phyloP scores from a whole-genome alignment of 2,113 vertebrate species.

The Scalopus aquaticus region DNA sequence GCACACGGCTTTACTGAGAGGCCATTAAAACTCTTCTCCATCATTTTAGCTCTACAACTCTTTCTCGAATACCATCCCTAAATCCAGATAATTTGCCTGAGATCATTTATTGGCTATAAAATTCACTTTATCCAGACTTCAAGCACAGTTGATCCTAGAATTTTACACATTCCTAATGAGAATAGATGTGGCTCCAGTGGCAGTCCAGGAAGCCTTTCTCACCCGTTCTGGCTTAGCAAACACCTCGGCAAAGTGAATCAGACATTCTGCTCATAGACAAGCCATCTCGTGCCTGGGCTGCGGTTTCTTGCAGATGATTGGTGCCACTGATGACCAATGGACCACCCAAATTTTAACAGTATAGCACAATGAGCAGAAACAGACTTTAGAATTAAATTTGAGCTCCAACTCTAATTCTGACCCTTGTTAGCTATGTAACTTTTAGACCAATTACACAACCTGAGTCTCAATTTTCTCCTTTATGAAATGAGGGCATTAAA shows the following conservation, averaged over 20 bases:
- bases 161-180: neutral
- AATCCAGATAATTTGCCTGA: neutral
- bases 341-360: neutral
- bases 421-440: neutral
- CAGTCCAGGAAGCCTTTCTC: neutral
- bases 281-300: neutral
- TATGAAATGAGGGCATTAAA: neutral
- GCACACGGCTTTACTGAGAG: slow-evolving; percentile 39
- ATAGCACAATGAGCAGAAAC: neutral
- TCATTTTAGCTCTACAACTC: neutral
- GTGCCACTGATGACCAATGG: neutral
- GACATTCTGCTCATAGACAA: neutral
- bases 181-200: neutral
- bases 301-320: neutral
- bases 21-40: slow-evolving; percentile 41
- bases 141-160: neutral
- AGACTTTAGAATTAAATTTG: neutral
- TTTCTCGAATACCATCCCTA: neutral
- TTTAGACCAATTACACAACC: neutral
- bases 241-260: neutral
- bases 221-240: neutral
- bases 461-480: neutral
- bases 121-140: neutral
- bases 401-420: neutral
- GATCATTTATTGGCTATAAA: neutral